Conservation (phyloP, 2,113 vertebrate genomes). For the Nerophis lumbriciformis region DNA sequence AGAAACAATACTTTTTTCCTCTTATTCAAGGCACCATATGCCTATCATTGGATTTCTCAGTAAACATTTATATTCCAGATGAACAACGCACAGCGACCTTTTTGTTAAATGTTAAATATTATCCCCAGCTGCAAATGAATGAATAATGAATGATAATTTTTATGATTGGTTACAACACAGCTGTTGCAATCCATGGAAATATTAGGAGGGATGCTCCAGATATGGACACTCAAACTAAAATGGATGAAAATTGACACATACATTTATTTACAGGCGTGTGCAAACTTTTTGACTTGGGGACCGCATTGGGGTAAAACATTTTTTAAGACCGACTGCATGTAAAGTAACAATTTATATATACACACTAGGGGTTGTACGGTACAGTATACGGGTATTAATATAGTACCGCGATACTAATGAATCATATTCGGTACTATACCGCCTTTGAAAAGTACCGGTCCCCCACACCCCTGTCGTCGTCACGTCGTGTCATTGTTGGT, state of each 20-base stretch:
- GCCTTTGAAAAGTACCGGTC: too few relatives aligned
- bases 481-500: too few relatives aligned
- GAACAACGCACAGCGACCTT: constrained; percentile 24
- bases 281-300: too few relatives aligned
- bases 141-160: constrained; percentile 12
- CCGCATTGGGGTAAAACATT: too few relatives aligned
- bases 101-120: constrained; percentile 35
- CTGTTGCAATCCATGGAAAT: constrained; percentile 20
- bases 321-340: too few relatives aligned
- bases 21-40: constrained; percentile 7
- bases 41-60: constrained; percentile 21
- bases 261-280: constrained; percentile 4
- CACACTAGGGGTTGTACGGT: too few relatives aligned
- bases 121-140: neutral
- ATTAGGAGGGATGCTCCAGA: constrained; percentile 1
- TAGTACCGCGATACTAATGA: too few relatives aligned
- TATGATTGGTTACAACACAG: constrained; percentile 29
- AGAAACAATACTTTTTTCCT: neutral
- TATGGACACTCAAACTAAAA: constrained; percentile 24
- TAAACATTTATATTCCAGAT: constrained; percentile 17
- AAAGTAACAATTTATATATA: too few relatives aligned
- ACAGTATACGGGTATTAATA: too few relatives aligned
- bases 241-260: constrained; percentile 27
- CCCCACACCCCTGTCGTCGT: too few relatives aligned
- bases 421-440: too few relatives aligned